Evolutionary conservation across 1,140 invertebrate species (phyloP), one percentile per base, ranked within the genome.

Genomic region (Neuroterus valhalla): DNA sequence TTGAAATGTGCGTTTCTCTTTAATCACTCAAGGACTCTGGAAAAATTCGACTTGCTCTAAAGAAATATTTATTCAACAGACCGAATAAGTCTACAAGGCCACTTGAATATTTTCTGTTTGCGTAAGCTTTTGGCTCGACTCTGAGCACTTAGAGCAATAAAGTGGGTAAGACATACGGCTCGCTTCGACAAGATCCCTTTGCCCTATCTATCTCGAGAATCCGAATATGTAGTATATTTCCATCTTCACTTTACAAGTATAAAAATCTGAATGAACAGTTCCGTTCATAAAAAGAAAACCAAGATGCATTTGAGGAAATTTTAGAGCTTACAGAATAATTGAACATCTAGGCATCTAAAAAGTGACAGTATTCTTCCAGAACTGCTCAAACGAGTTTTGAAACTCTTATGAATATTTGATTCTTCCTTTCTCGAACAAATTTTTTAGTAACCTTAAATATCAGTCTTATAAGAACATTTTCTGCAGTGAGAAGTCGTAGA

Each of bases 41-140:
- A 38, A 62, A 62, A 62, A 62, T 62, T 62, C 3, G 14, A 38
- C 23, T 62, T 31, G 12, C 55, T 62, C 55, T 62, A 23, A 62
- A 62, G 26, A 62, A 62, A 62, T 62, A 62, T 62, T 62, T 62
- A 62, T 62, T 62, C 31, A 23, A 62, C 12, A 62, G 55, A 62
- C 52, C 21, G 14, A 23, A 4, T 38, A 62, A 62, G 55, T 62
- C 26, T 31, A 26, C 31, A 23, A 62, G 50, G 23, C 78, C 66
- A 71, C 75, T 23, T 78, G 77, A 82, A 75, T 76, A 80, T 82
- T 82, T 85, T 86, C 78, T 73, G 79, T 83, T 84, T 82, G 81
- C 78, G 78, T 76, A 80, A 82, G 80, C 75, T 78, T 50, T 82
- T 79, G 70, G 82, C 77, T 80, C 70, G 77, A 69, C 76, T 81